Evolutionary conservation across 2,888 invertebrate genomes (phyloP).

Genomic region (Chalcosyrphus nemorum): DNA sequence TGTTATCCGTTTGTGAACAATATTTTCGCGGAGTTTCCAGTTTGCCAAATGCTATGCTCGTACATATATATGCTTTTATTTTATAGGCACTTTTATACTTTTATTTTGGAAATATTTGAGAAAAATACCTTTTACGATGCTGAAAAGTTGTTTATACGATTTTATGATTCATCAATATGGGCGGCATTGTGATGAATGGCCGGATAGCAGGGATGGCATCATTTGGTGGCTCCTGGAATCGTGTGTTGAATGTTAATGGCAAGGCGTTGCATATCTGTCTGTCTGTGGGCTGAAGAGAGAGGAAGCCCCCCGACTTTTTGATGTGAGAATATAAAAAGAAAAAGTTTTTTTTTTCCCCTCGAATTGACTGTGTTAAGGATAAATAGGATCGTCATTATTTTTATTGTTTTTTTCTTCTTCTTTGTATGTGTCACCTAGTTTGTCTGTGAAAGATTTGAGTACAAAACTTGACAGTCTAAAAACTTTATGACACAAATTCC

Average conservation of each 20-base stretch:
- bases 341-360: too few species aligned
- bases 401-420: neutral
- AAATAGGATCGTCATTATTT: conserved; percentile 34
- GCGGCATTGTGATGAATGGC: conserved; percentile 50
- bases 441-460: neutral
- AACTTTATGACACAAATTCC: conserved; percentile 51
- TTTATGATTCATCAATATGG: conserved; percentile 66
- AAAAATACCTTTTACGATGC: conserved; percentile 62
- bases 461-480: conserved; percentile 10
- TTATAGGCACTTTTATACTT: conserved; percentile 52
- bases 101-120: conserved; percentile 62
- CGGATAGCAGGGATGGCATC: neutral
- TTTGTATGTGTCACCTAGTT: neutral
- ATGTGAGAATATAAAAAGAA: conserved; percentile 10
- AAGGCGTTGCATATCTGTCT: conserved; percentile 13
- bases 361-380: conserved; percentile 4
- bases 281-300: too few species aligned
- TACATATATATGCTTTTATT: too few species aligned
- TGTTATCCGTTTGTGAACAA: conserved; percentile 58
- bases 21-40: conserved; percentile 32
- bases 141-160: conserved; percentile 59
- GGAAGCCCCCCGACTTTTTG: too few species aligned
- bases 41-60: too few species aligned
- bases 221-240: conserved; percentile 24
- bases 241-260: conserved; percentile 56